Conservation (phyloP, 2,797 vertebrate genomes). For the Chaenodraco wilsoni region DNA sequence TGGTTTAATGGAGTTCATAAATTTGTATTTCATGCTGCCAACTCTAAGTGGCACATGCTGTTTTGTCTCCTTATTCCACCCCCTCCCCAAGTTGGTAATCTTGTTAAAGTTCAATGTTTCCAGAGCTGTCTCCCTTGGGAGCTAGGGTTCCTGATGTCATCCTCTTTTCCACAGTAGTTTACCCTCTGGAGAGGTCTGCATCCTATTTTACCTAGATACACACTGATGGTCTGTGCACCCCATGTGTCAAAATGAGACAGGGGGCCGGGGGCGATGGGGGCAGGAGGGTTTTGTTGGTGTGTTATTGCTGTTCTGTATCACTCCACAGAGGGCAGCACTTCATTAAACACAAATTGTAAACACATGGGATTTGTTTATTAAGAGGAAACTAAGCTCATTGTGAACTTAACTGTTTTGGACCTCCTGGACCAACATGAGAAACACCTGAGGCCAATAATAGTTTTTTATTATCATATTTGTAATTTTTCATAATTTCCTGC, state of each 20-base stretch:
- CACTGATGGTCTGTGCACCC: conserved; percentile 27
- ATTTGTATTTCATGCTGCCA: conserved; percentile 84
- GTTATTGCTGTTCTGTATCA: conserved; percentile 67
- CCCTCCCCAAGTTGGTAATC: conserved; percentile 70
- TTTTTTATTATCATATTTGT: neutral
- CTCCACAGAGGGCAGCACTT: conserved; percentile 80
- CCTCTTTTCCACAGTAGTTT: conserved; percentile 62
- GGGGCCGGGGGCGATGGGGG: conserved; percentile 9
- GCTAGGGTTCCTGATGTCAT: conserved; percentile 69
- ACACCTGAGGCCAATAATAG: conserved; percentile 37
- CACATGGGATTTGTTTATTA: conserved; percentile 79
- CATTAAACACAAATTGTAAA: conserved; percentile 82
- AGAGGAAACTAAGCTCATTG: conserved; percentile 72
- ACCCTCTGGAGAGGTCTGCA: conserved; percentile 50
- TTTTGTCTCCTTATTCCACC: conserved; percentile 54
- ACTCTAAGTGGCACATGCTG: conserved; percentile 70
- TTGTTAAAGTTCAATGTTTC: conserved; percentile 81
- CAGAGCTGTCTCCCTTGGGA: conserved; percentile 69
- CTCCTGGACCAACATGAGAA: conserved; percentile 50
- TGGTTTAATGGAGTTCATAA: conserved; percentile 86
- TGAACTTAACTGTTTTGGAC: conserved; percentile 51
- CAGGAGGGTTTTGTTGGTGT: conserved; percentile 29
- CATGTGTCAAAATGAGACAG: conserved; percentile 28
- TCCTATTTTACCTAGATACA: conserved; percentile 51
- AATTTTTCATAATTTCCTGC: neutral